Evolutionary conservation across 2,797 vertebrate genomes (phyloP).

Genomic region (Eupleurogrammus muticus): DNA sequence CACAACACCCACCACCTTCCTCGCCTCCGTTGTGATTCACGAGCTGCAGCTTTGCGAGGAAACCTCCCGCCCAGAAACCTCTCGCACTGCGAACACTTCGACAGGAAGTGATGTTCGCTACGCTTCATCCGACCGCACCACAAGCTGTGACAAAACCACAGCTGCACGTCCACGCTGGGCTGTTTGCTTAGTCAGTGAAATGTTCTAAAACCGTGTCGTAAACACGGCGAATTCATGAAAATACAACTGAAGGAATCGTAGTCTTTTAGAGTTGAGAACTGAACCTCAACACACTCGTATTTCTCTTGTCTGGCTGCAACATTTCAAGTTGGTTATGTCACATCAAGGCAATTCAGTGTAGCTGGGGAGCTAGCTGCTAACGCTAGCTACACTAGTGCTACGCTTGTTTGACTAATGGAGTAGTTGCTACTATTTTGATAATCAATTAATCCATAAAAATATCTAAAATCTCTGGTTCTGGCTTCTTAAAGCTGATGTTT

Average conservation of each 20-base stretch:
- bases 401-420: too few species aligned
- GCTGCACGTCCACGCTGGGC: neutral
- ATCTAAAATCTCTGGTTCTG: too few species aligned
- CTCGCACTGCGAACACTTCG: conserved; percentile 2
- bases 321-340: neutral
- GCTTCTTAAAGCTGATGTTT: too few species aligned
- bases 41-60: conserved; percentile 12
- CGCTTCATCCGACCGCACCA: conserved; percentile 27
- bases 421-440: too few species aligned
- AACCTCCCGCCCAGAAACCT: conserved; percentile 28
- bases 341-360: too few species aligned
- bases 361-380: too few species aligned
- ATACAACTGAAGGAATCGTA: neutral
- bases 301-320: neutral
- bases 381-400: too few species aligned
- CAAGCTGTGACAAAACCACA: conserved; percentile 38
- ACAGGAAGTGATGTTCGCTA: conserved; percentile 43
- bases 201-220: neutral
- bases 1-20: conserved; percentile 54
- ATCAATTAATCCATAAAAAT: too few species aligned
- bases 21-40: conserved; percentile 46
- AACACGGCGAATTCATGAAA: conserved; percentile 12
- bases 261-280: neutral
- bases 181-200: conserved; percentile 15
- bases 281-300: neutral